Percentiles rank a stretch among this genome's conserved stretches.
phyloP scores from a whole-genome alignment of 2,888 invertebrate genomes.

The Yponomeuta evonymella region DNA sequence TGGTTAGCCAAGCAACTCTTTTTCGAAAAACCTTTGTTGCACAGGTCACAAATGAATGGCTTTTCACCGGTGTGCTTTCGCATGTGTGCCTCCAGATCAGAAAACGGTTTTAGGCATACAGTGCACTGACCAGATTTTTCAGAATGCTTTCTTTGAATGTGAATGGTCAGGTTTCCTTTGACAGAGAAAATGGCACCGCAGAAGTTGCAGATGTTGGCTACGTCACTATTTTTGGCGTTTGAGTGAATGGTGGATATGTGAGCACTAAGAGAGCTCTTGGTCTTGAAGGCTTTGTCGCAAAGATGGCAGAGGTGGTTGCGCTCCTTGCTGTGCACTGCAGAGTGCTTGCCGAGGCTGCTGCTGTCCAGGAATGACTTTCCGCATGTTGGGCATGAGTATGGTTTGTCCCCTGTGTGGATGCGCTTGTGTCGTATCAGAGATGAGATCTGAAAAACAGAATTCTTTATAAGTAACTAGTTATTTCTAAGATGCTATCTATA shows the following conservation, averaged over 20 bases:
- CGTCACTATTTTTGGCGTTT: slow-evolving; percentile 44
- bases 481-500: too few relatives aligned
- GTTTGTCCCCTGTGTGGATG: slow-evolving; percentile 63
- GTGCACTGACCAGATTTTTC: slow-evolving; percentile 73
- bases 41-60: slow-evolving; percentile 54
- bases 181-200: slow-evolving; percentile 70
- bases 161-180: slow-evolving; percentile 73
- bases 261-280: slow-evolving; percentile 63
- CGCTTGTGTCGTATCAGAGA: slow-evolving; percentile 60
- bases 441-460: slow-evolving; percentile 40
- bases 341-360: slow-evolving; percentile 51
- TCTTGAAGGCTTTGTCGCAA: slow-evolving; percentile 71
- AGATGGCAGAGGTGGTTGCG: slow-evolving; percentile 72
- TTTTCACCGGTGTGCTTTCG: slow-evolving; percentile 75
- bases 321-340: slow-evolving; percentile 61
- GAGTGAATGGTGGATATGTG: slow-evolving; percentile 60
- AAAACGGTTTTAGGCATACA: slow-evolving; percentile 70
- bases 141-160: slow-evolving; percentile 72
- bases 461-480: not conserved
- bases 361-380: slow-evolving; percentile 53
- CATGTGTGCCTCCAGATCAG: slow-evolving; percentile 75
- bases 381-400: slow-evolving; percentile 54
- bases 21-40: slow-evolving; percentile 48
- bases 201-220: slow-evolving; percentile 49
- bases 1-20: slow-evolving; percentile 58